A percentile compares a stretch with the other conserved stretches of the same genome.
Conservation (phyloP, 1,140 invertebrate genomes). For the Anadara kagoshimensis region DNA sequence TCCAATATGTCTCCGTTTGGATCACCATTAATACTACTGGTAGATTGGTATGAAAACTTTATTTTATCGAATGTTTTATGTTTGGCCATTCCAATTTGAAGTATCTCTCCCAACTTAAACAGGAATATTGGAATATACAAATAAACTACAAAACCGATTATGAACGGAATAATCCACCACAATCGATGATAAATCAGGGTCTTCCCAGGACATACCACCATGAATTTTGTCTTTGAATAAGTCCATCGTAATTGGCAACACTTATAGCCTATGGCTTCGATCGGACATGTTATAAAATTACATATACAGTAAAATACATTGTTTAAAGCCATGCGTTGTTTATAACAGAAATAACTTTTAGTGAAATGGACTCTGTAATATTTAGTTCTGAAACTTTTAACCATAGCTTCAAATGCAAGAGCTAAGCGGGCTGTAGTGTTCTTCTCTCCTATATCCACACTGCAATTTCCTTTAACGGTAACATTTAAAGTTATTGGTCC, state of each 20-base stretch:
- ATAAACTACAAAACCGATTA: slow-evolving; percentile 5
- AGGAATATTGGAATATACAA: slow-evolving; percentile 18
- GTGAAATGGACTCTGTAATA: slow-evolving; percentile 10
- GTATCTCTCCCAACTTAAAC: neutral
- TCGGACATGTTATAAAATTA: slow-evolving; percentile 25
- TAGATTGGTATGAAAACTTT: neutral
- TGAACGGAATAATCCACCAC: slow-evolving; percentile 28
- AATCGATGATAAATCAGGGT: slow-evolving; percentile 18
- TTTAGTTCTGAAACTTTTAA: slow-evolving; percentile 31
- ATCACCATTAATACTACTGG: neutral
- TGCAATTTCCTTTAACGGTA: slow-evolving; percentile 14
- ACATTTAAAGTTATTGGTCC: slow-evolving; percentile 7
- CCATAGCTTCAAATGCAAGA: slow-evolving; percentile 16
- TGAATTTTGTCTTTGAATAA: neutral
- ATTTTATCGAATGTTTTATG: neutral
- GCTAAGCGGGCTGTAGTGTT: slow-evolving; percentile 24
- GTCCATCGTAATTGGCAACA: slow-evolving; percentile 26
- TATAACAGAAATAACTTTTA: slow-evolving; percentile 16
- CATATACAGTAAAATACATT: neutral
- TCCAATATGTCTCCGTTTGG: neutral
- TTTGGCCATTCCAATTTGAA: neutral
- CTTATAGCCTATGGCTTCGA: slow-evolving; percentile 33
- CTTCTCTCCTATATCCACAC: slow-evolving; percentile 11
- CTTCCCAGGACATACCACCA: slow-evolving; percentile 16
- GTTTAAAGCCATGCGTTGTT: neutral